phyloP scores from a whole-genome alignment of 1,140 invertebrate genomes.

The Dryas iulia region DNA sequence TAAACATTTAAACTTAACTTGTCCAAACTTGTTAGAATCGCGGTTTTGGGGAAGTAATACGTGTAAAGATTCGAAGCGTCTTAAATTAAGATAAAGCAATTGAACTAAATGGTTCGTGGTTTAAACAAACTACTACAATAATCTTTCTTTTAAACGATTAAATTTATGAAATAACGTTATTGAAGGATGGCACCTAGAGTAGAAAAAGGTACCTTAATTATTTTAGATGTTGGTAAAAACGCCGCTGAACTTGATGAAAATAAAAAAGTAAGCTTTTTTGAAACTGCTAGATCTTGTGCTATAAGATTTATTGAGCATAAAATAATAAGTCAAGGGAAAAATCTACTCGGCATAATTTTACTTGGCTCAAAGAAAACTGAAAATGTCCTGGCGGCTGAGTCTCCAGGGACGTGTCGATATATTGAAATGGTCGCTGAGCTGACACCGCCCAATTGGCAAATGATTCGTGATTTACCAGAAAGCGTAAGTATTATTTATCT shows the following conservation, averaged over 20 bases:
- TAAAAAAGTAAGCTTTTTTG: constrained; percentile 58
- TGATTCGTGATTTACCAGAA: constrained; percentile 62
- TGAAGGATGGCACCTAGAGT: constrained; percentile 53
- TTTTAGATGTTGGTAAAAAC: constrained; percentile 70
- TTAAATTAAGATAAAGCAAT: too few relatives aligned
- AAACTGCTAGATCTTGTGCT: constrained; percentile 55
- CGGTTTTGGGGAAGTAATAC: too few relatives aligned
- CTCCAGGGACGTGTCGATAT: constrained; percentile 47
- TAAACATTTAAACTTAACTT: constrained; percentile 11
- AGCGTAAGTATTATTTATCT: constrained; percentile 38
- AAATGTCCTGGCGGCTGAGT: constrained; percentile 52
- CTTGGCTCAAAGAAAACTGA: constrained; percentile 65
- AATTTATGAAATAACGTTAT: neutral
- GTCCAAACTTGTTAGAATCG: constrained; percentile 9
- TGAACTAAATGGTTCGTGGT: too few relatives aligned
- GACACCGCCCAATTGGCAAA: constrained; percentile 59
- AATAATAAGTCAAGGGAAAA: constrained; percentile 68
- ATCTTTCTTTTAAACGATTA: neutral
- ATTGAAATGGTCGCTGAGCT: constrained; percentile 56
- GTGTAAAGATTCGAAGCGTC: too few relatives aligned
- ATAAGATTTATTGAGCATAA: constrained; percentile 68
- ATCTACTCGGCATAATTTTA: constrained; percentile 62
- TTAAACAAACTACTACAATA: neutral
- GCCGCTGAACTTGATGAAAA: constrained; percentile 47
- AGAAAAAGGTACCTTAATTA: constrained; percentile 64